Percentiles rank a stretch among this genome's conserved stretches.
phyloP scores from a whole-genome alignment of 2,888 invertebrate genomes.

The Melinaea marsaeus region DNA sequence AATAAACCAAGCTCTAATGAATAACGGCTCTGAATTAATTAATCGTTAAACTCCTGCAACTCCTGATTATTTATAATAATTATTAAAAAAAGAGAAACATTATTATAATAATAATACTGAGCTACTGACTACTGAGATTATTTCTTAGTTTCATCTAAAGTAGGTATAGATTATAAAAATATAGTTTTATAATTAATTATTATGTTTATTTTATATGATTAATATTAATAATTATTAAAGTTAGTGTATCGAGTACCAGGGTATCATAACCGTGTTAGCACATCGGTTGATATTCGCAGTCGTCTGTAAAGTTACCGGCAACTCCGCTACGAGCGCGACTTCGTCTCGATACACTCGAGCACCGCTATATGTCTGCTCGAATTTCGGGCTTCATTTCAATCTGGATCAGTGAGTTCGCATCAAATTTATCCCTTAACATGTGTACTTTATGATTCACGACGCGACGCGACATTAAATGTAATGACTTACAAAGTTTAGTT shows the following conservation, averaged over 20 bases:
- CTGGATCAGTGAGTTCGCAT: not conserved
- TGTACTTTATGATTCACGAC: too few relatives aligned
- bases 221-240: not conserved
- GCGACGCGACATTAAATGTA: too few relatives aligned
- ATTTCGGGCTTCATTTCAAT: not conserved
- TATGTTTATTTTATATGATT: not conserved
- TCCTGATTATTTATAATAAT: constrained; percentile 39
- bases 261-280: constrained; percentile 8
- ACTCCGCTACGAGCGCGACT: constrained; percentile 42
- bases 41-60: constrained; percentile 55
- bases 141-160: too few relatives aligned
- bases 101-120: too few relatives aligned
- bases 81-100: not conserved
- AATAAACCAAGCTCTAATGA: constrained; percentile 62
- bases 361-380: constrained; percentile 10
- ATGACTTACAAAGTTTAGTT: too few relatives aligned
- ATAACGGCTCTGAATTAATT: constrained; percentile 66
- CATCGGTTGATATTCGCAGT: constrained; percentile 29
- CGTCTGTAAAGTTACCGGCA: constrained; percentile 47
- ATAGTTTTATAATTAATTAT: not conserved
- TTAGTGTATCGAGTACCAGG: not conserved
- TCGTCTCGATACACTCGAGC: constrained; percentile 27
- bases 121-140: too few relatives aligned
- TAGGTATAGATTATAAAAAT: too few relatives aligned
- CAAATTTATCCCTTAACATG: too few relatives aligned